Percentiles rank a stretch among this genome's conserved stretches.
These are phyloP conservation scores for Rhopalosiphum maidis DNA, from an alignment of 1,140 invertebrate genomes.

Conservation along the genomic window DNA sequence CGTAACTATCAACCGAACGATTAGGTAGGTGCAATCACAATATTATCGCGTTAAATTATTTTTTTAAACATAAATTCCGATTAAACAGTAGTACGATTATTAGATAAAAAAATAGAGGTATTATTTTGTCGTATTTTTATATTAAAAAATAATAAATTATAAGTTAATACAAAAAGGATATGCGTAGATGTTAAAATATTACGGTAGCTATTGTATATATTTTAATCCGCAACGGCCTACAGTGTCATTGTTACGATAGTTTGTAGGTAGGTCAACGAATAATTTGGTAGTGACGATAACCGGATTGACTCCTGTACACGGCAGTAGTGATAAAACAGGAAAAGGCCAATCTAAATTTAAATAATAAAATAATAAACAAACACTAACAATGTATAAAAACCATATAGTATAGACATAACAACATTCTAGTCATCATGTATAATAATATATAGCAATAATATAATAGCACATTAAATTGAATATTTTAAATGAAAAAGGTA, in stretches of 20 bases:
- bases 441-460: not conserved
- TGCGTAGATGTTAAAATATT: not conserved
- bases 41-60: too few relatives aligned
- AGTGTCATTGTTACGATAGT: not conserved
- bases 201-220: not conserved
- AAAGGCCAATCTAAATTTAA: not conserved
- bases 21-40: too few relatives aligned
- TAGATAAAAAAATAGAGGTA: not conserved
- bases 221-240: not conserved
- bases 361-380: conserved; percentile 6
- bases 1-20: too few relatives aligned
- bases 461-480: not conserved
- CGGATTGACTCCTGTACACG: not conserved
- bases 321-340: not conserved
- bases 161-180: not conserved
- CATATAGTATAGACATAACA: not conserved
- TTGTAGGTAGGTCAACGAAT: not conserved
- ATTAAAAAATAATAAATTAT: not conserved
- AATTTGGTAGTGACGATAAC: not conserved
- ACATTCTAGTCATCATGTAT: too few relatives aligned
- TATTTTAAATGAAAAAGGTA: not conserved
- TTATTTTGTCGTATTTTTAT: not conserved
- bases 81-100: not conserved
- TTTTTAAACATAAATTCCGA: not conserved
- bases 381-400: not conserved